Evolutionary conservation across 2,888 invertebrate species (phyloP), one percentile per base, ranked within the genome.

Genomic region (Spisula subtruncata): DNA sequence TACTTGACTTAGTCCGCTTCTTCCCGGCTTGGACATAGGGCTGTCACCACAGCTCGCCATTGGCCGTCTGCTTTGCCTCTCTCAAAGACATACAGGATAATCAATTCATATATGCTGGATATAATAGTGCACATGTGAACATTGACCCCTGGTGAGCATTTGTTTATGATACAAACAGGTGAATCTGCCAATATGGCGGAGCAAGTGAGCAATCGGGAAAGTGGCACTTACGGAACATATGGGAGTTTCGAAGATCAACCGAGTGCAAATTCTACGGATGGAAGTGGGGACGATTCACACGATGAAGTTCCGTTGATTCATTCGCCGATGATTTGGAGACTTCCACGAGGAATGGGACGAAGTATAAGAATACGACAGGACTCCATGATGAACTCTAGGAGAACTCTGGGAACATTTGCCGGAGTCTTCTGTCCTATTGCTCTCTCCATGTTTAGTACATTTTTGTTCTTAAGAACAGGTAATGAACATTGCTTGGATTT

Each of bases 351-450:
- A 48, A 83, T 94, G 84, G 93, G 93, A 32, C 25, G 16, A 29
- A 85, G 51, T 35, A 51, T 51, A 8, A 60, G 54, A 25, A 32
- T 32, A 29, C 81, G 48, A 16, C 48, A 51, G 99, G 89, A 99
- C 99, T 96, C 98, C 99, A 94, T 98, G 99, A 97, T 98, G 99
- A 97, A 92, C 18, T 41, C 83, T 14, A 86, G 94, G 54, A 91
- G 96, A 81, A 95, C 95, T 8, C 91, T 99, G 93, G 98, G 99
- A 20, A 99, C 99, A 0, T 99, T 99, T 97, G 98, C 99, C 8
- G 99, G 99, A 0, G 99, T 99, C 1, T 99, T 99, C 97, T 98
- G 99, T 94, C 99, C 99, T 0, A 99, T 99, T 8, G 98, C 99
- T 1, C 97, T 99, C 87, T 99, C 99, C 12, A 99, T 99, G 99